These are phyloP conservation scores for Lytechinus pictus DNA, from an alignment of 35 echinoderm and acorn worm species.

Conservation along the genomic window DNA sequence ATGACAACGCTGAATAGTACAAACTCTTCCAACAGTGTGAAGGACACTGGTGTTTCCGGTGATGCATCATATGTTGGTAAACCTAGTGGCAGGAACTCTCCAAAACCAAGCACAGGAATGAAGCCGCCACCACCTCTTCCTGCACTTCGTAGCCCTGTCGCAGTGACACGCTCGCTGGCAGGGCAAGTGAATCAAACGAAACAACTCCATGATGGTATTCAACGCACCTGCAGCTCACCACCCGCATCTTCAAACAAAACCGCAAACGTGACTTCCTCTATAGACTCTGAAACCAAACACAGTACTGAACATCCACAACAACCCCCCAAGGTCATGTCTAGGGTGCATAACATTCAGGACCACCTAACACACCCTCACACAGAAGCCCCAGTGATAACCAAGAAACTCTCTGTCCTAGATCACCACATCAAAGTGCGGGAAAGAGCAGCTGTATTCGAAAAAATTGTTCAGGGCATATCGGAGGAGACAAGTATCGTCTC, in stretches of 20 bases:
- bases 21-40: background rate
- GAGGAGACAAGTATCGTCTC: background rate
- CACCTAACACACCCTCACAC: background rate
- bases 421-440: conserved; percentile 60
- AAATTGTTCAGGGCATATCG: conserved; percentile 10
- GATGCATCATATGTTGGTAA: background rate
- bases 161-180: background rate
- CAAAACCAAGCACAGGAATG: background rate
- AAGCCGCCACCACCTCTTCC: background rate
- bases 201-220: conserved; percentile 32
- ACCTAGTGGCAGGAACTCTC: background rate
- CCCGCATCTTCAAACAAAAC: background rate
- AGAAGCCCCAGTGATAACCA: background rate
- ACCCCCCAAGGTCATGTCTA: conserved; percentile 28
- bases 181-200: background rate
- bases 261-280: background rate
- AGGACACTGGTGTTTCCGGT: background rate
- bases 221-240: conserved; percentile 21
- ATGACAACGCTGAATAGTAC: background rate
- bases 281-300: conserved; percentile 6
- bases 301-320: conserved; percentile 22
- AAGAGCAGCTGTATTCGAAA: conserved; percentile 61
- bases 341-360: conserved; percentile 46
- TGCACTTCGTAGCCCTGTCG: background rate
- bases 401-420: conserved; percentile 29